These are phyloP conservation scores for Aleiodes testaceus DNA, from an alignment of 2,888 invertebrate species.

Conservation along the genomic window DNA sequence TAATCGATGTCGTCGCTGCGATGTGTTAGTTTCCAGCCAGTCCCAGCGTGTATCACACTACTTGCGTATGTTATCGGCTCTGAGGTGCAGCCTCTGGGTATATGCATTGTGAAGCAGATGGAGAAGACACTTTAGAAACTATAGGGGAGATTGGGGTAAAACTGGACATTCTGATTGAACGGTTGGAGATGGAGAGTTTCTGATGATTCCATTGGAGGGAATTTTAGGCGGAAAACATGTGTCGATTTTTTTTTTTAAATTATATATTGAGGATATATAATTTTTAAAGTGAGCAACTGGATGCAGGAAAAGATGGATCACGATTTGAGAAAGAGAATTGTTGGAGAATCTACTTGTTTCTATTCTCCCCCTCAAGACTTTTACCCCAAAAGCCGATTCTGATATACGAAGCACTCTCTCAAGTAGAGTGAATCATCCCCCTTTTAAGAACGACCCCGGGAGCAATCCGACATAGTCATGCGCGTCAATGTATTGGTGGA, in stretches of 20 bases:
- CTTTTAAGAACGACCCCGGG: slow-evolving; percentile 33
- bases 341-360: slow-evolving; percentile 29
- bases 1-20: slow-evolving; percentile 53
- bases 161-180: too few relatives aligned
- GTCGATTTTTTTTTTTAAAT: too few relatives aligned
- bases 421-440: slow-evolving; percentile 45
- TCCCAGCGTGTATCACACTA: slow-evolving; percentile 35
- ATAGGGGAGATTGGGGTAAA: too few relatives aligned
- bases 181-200: too few relatives aligned
- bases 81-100: slow-evolving; percentile 23
- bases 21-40: slow-evolving; percentile 33
- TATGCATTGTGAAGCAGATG: neutral
- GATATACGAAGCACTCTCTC: slow-evolving; percentile 32
- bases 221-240: too few relatives aligned
- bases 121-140: neutral
- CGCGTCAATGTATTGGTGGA: slow-evolving; percentile 33
- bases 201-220: too few relatives aligned
- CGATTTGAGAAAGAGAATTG: slow-evolving; percentile 25
- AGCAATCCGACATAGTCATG: slow-evolving; percentile 41
- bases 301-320: slow-evolving; percentile 25
- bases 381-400: slow-evolving; percentile 35
- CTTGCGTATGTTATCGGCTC: slow-evolving; percentile 36
- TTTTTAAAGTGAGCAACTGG: neutral
- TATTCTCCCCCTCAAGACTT: slow-evolving; percentile 22
- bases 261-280: too few relatives aligned